Evolutionary conservation across 1,140 invertebrate genomes (phyloP).

Genomic region (Aethina tumida): DNA sequence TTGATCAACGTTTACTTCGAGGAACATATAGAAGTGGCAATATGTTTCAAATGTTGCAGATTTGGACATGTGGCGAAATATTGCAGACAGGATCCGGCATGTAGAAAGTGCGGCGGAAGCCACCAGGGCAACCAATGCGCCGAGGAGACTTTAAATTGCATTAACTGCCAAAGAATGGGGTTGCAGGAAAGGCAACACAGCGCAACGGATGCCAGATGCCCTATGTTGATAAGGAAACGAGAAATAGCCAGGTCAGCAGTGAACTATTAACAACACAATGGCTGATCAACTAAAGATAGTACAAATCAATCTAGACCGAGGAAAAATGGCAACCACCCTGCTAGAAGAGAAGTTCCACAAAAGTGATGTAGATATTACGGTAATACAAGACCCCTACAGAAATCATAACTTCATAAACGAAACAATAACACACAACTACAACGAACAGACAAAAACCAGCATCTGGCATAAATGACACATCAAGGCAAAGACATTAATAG

Average conservation of each 20-base stretch:
- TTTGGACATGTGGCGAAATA: constrained; percentile 4
- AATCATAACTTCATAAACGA: neutral
- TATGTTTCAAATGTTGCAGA: too few species aligned
- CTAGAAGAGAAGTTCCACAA: neutral
- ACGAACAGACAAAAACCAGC: neutral
- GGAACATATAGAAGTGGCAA: too few species aligned
- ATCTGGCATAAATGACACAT: neutral
- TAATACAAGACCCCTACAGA: constrained; percentile 3
- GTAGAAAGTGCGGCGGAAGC: constrained; percentile 1
- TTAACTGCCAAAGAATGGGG: neutral
- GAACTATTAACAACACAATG: constrained; percentile 1
- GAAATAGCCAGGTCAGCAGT: constrained; percentile 1
- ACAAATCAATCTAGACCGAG: constrained; percentile 2
- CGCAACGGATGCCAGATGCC: too few species aligned
- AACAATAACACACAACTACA: neutral
- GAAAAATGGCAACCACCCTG: neutral
- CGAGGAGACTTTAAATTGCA: neutral
- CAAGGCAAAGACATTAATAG: neutral
- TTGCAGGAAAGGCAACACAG: too few species aligned
- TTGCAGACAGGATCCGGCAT: neutral
- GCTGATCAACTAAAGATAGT: neutral
- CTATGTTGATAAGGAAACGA: neutral
- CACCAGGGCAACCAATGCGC: neutral
- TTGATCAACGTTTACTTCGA: too few species aligned
- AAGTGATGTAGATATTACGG: neutral